Base-by-base conservation (phyloP, 2,113 vertebrate species). In the Rhodinocichla rosea region DNA sequence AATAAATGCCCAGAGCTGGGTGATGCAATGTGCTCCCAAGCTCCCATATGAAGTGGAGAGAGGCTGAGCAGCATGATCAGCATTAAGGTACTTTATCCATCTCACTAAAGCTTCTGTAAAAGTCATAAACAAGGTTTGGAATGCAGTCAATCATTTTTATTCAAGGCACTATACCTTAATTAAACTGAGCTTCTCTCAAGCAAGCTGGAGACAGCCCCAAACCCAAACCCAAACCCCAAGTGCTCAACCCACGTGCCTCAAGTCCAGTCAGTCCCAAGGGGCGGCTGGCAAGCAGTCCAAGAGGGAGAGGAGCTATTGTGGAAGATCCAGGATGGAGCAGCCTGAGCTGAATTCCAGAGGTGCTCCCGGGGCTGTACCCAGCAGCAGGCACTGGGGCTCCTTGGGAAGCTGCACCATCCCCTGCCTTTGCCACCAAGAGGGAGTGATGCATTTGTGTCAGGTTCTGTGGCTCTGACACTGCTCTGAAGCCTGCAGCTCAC, bases 61-160 rank as follows among this genome's bases (percentile, higher is more conserved):
- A 77, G 40, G 45, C 26, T 85, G 19, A 50, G 40, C 60, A 63
- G 35, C 35, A 55, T 1, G 4, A 49, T 33, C 49, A 35, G 62
- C 5, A 2, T 40, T 39, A 52, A 47, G 20, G 65, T n/a, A 6
- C 76, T 89, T 89, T 65, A 90, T 56, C 44, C 69, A 87, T 28
- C 57, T 63, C 62, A 42, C 35, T 75, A 71, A 76, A 59, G 49
- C 33, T 23, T 39, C 37, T 17, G 35, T 3, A 50, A 24, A 77
- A 94, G 49, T 33, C 81, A 64, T 37, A 87, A 94, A 88, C 22
- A 59, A 89, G 47, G 30, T 63, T 69, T 92, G 90, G 39, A 78
- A 71, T 4, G 21, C 37, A 49, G 44, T 74, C 86, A 71, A 44
- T 71, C 22, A 44, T 33, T 91, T 91, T 85, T 39, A 57, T 85